Evolutionary conservation across 1,140 invertebrate genomes (phyloP).

Genomic region (Asobara japonica): DNA sequence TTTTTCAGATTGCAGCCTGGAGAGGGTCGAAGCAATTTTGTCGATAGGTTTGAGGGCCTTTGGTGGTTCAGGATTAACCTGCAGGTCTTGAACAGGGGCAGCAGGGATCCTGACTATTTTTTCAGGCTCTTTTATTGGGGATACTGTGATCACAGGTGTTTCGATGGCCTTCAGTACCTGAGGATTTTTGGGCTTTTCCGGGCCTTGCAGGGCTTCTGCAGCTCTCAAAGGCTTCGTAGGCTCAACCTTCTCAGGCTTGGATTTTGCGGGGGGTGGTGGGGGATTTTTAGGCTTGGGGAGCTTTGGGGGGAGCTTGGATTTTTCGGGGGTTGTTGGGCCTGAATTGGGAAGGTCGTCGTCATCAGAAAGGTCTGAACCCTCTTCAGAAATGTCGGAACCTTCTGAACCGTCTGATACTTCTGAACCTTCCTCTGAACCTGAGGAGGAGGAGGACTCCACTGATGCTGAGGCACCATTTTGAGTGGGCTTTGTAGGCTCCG

Average conservation of each 20-base stretch:
- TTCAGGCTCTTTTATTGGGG: constrained; percentile 44
- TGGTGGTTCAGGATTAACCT: neutral
- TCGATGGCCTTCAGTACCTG: constrained; percentile 54
- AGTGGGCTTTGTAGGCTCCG: too few relatives aligned
- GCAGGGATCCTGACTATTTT: neutral
- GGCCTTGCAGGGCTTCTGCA: neutral
- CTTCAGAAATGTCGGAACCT: too few relatives aligned
- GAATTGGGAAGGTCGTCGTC: too few relatives aligned
- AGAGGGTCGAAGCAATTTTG: constrained; percentile 59
- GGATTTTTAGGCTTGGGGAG: neutral
- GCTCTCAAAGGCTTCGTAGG: neutral
- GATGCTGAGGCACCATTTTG: too few relatives aligned
- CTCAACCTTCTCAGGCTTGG: neutral
- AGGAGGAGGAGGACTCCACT: too few relatives aligned
- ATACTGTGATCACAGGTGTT: constrained; percentile 58
- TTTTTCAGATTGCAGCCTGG: constrained; percentile 58
- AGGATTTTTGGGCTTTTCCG: too few relatives aligned
- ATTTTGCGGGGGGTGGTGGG: neutral
- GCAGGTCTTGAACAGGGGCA: neutral
- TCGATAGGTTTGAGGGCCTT: constrained; percentile 55
- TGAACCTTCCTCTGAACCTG: too few relatives aligned
- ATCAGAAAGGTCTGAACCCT: too few relatives aligned
- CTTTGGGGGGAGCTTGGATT: neutral
- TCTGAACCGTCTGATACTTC: too few relatives aligned
- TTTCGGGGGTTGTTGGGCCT: constrained; percentile 41